Evolutionary conservation across 2,113 vertebrate species (phyloP).

Genomic region (Psammodynastes pulverulentus): DNA sequence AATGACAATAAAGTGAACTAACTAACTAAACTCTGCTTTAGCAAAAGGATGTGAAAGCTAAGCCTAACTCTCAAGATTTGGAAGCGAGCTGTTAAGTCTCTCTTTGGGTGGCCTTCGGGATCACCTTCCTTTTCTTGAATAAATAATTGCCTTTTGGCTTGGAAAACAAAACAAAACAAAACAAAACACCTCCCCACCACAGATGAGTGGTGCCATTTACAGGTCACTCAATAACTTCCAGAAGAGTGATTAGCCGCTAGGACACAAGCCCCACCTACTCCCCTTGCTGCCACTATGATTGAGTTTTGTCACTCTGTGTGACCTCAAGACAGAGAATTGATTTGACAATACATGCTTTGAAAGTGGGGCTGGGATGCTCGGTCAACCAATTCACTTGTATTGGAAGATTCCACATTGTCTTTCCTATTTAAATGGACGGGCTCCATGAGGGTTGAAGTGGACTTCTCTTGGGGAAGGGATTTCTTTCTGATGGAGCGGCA

Average conservation of each 20-base stretch:
- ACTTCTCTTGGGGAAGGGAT: not conserved
- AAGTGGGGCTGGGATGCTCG: not conserved
- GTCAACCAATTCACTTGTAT: not conserved
- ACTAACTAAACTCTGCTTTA: slow-evolving; percentile 35
- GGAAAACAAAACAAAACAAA: not conserved
- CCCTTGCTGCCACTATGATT: not conserved
- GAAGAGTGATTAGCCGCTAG: not conserved
- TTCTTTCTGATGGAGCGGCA: not conserved
- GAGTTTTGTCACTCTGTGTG: slow-evolving; percentile 24
- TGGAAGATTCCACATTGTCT: not conserved
- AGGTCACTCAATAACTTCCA: slow-evolving; percentile 7
- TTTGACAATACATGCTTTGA: not conserved
- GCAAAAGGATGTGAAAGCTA: slow-evolving; percentile 18
- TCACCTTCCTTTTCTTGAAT: not conserved
- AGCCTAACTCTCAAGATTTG: not conserved
- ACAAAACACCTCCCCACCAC: no score
- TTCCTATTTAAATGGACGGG: not conserved
- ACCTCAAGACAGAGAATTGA: not conserved
- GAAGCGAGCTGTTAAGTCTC: not conserved
- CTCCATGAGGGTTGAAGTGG: not conserved
- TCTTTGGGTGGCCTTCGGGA: not conserved
- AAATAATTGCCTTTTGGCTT: not conserved
- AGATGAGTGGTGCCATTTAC: slow-evolving; percentile 25
- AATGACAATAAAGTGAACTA: no score
- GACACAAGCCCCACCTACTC: not conserved